Evolutionary conservation across 1,140 invertebrate species (phyloP).

Genomic region (Cepaea nemoralis): DNA sequence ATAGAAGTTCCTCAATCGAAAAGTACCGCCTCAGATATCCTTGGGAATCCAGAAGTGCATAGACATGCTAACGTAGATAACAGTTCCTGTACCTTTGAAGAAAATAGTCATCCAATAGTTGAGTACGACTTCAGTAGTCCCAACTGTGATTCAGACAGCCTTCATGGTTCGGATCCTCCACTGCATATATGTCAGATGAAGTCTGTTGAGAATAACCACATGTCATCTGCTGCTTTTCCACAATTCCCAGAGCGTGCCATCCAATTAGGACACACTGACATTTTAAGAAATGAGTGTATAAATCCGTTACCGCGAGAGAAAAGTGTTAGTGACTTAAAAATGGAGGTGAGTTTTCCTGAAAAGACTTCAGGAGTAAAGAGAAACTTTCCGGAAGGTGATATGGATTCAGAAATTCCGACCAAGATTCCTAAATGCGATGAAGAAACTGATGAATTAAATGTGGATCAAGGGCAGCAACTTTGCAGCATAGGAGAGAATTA

Average conservation of each 20-base stretch:
- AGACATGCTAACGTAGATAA: too few relatives aligned
- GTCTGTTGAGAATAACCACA: neutral
- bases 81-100: neutral
- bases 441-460: neutral
- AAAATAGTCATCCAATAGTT: neutral
- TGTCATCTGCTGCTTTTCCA: neutral
- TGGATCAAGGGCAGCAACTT: conserved; percentile 1
- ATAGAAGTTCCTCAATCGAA: neutral
- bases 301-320: neutral
- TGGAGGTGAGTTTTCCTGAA: neutral
- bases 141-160: neutral
- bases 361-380: neutral
- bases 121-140: neutral
- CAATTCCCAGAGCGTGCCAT: neutral
- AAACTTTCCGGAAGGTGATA: neutral
- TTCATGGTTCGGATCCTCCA: neutral
- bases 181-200: neutral
- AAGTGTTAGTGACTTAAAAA: neutral
- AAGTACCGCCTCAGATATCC: too few relatives aligned
- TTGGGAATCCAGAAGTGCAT: too few relatives aligned
- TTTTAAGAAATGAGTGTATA: neutral
- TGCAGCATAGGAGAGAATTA: neutral
- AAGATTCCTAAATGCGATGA: neutral
- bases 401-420: neutral
- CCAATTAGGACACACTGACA: neutral